Conservation (phyloP, 2,113 vertebrate species). For the Dendropsophus ebraccatus region DNA sequence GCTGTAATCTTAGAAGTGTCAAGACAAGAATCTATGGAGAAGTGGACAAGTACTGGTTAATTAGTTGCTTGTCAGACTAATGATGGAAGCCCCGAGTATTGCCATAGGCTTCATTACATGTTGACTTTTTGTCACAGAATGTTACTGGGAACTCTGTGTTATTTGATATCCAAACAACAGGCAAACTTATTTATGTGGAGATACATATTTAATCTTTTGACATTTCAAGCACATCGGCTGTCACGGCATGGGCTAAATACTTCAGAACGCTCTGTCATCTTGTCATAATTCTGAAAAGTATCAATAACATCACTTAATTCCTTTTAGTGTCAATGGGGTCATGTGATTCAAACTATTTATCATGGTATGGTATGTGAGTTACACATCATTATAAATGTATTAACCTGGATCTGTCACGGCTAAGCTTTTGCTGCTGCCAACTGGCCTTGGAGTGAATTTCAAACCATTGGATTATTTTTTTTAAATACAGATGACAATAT, state of each 20-base stretch:
- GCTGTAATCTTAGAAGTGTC: constrained; percentile 67
- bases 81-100: constrained; percentile 60
- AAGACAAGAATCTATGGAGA: constrained; percentile 62
- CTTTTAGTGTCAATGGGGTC: not conserved
- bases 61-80: constrained; percentile 67
- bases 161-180: fast-evolving
- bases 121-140: constrained; percentile 55
- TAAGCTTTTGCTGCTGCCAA: not conserved
- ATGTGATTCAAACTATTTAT: not conserved
- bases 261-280: not conserved
- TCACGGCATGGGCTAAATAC: not conserved
- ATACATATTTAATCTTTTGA: constrained; percentile 32
- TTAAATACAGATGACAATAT: not conserved
- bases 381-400: no score
- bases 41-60: constrained; percentile 66
- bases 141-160: constrained; percentile 8
- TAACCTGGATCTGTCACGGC: no score
- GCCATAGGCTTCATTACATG: constrained; percentile 56
- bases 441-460: not conserved
- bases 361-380: not conserved
- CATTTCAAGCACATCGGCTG: not conserved
- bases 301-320: constrained; percentile 31
- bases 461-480: not conserved
- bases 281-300: constrained; percentile 15
- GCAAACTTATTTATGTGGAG: constrained; percentile 17